Evolutionary conservation across 1,140 invertebrate species (phyloP).

Genomic region (Cherax quadricarinatus): DNA sequence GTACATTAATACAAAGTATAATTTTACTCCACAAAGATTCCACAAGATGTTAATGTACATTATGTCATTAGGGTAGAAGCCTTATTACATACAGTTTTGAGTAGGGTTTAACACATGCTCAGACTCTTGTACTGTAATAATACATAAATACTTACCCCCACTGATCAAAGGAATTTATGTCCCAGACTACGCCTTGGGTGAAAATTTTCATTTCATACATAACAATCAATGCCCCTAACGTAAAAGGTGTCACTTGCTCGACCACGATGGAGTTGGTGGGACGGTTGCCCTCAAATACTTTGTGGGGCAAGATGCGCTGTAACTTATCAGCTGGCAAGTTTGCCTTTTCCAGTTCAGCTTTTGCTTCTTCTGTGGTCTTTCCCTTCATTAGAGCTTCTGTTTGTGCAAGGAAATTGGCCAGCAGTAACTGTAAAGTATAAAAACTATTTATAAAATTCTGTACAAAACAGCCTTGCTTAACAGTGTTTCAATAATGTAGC

Average conservation of each 20-base stretch:
- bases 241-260: conserved; percentile 95
- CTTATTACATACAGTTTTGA: too few relatives aligned
- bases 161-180: conserved; percentile 99
- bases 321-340: conserved; percentile 79
- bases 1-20: too few relatives aligned
- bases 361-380: conserved; percentile 84
- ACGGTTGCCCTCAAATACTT: conserved; percentile 97
- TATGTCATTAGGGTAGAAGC: too few relatives aligned
- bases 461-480: too few relatives aligned
- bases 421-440: conserved; percentile 86
- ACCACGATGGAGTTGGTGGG: conserved; percentile 99
- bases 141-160: conserved; percentile 89
- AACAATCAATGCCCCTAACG: conserved; percentile 95
- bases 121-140: too few relatives aligned
- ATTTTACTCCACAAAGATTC: too few relatives aligned
- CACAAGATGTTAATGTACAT: too few relatives aligned
- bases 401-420: conserved; percentile 99
- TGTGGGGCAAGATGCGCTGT: conserved; percentile 92
- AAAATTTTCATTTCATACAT: conserved; percentile 99
- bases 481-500: too few relatives aligned
- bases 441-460: neutral
- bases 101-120: too few relatives aligned
- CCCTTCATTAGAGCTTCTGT: conserved; percentile 98
- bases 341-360: conserved; percentile 76
- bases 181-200: conserved; percentile 98